These are phyloP conservation scores for Heteronetta atricapilla DNA, from an alignment of 2,113 vertebrate genomes.

Conservation along the genomic window DNA sequence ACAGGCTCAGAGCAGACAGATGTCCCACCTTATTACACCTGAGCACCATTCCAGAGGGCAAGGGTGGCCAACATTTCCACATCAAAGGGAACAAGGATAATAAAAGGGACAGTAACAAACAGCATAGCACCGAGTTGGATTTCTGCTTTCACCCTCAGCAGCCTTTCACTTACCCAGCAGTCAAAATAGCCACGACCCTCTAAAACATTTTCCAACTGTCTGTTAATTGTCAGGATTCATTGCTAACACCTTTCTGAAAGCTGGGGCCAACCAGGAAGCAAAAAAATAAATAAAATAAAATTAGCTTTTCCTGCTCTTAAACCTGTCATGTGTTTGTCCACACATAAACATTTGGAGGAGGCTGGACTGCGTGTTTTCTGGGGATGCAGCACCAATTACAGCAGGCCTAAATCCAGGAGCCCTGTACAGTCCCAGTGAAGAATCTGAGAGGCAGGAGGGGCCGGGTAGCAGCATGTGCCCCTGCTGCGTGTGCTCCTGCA, in stretches of 20 bases:
- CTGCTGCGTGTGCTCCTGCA: neutral
- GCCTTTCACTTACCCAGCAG: neutral
- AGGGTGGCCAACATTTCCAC: neutral
- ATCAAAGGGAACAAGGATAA: neutral
- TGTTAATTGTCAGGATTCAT: neutral
- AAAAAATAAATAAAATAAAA: neutral
- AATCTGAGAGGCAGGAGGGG: neutral
- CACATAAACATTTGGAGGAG: neutral
- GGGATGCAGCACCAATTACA: neutral
- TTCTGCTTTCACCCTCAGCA: neutral
- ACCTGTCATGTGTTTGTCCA: neutral
- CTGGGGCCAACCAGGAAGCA: neutral
- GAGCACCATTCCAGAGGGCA: neutral
- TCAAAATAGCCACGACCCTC: neutral
- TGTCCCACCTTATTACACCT: neutral
- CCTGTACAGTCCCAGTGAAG: neutral
- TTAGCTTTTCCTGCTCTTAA: neutral
- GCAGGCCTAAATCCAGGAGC: neutral
- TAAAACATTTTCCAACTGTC: neutral
- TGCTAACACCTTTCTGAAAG: neutral
- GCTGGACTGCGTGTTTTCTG: neutral
- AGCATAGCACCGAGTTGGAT: neutral
- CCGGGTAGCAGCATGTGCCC: accelerated
- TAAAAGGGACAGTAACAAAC: neutral
- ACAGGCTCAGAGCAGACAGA: neutral